Evolutionary conservation across 1,140 invertebrate genomes (phyloP), one percentile per base, ranked within the genome.

Genomic region (Zeugodacus cucurbitae): DNA sequence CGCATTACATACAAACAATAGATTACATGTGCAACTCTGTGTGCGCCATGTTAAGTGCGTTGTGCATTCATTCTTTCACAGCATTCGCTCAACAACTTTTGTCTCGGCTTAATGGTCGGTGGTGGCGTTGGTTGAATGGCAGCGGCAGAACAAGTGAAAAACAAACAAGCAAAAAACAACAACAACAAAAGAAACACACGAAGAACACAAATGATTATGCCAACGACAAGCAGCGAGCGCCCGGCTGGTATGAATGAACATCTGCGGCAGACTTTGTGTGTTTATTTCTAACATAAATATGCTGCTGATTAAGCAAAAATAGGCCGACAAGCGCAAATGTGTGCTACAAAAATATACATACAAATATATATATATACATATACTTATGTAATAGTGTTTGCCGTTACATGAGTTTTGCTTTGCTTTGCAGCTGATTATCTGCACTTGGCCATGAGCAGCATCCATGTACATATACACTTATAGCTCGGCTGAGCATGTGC

Each of bases 341-440:
- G 58, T 7, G 58, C 58, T 26, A n/a, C 58, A n/a, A 26, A 62
- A 5, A 54, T 17, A 26, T 62, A 62, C 22, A 20, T 17, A 62
- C n/a, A 1, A 2, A 11, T 57, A 20, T 57, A 4, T 57, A 57
- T 57, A 57, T 57, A 57, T 57, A 17, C 54, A 41, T 57, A 74
- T 74, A 20, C 32, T 37, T 74, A 22, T 74, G 22, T 74, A 54
- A 54, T 14, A 10, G 48, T 2, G 14, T 41, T 34, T 74, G 67
- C 67, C 14, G 29, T 67, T 67, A 41, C 32, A 74, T 6, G 20
- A 34, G 34, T 74, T 74, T 37, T 20, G 32, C 22, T 34, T 74
- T 74, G 67, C 29, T 37, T 74, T 74, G 67, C 67, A 74, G 67
- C 17, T 74, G 67, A 74, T 74, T 74, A 74, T 74, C 67, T 74